phyloP scores from a whole-genome alignment of 1,140 invertebrate species.

The Penaeus chinensis region DNA sequence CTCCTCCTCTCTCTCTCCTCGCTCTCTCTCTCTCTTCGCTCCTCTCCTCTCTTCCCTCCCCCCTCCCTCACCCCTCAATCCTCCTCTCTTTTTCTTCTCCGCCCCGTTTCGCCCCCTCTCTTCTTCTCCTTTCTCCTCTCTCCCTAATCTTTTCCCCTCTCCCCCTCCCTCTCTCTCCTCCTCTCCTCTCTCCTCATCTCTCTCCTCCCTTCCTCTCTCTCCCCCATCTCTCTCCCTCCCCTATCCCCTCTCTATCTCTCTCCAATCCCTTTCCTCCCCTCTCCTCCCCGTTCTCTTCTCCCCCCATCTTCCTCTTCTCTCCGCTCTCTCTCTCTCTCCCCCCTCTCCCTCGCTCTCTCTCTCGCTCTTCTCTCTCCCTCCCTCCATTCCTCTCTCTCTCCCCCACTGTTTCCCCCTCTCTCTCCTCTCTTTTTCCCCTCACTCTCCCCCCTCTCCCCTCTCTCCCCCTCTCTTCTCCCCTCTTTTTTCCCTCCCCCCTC shows the following conservation, averaged over 20 bases:
- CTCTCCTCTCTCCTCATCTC: constrained; percentile 24
- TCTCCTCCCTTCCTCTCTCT: constrained; percentile 23
- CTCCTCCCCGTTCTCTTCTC: neutral
- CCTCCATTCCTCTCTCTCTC: neutral
- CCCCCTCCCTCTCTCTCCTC: neutral
- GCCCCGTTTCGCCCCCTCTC: no score
- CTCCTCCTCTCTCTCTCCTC: neutral
- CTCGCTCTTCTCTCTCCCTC: neutral
- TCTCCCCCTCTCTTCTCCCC: neutral
- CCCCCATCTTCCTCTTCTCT: neutral
- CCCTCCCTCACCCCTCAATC: neutral
- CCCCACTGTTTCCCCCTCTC: no score
- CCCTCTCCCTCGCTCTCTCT: neutral
- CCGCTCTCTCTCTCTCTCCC: neutral
- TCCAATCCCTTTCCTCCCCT: neutral
- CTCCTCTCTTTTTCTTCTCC: neutral
- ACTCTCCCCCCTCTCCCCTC: neutral
- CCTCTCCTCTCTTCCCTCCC: neutral
- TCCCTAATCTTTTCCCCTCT: neutral
- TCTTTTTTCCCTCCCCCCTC: neutral
- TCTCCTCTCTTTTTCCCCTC: neutral
- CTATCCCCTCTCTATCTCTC: neutral
- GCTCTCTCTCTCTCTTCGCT: neutral
- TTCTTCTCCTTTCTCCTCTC: neutral
- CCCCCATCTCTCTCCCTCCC: neutral